Evolutionary conservation across 2,113 vertebrate genomes (phyloP).

Genomic region (Cynopterus brachyotis): DNA sequence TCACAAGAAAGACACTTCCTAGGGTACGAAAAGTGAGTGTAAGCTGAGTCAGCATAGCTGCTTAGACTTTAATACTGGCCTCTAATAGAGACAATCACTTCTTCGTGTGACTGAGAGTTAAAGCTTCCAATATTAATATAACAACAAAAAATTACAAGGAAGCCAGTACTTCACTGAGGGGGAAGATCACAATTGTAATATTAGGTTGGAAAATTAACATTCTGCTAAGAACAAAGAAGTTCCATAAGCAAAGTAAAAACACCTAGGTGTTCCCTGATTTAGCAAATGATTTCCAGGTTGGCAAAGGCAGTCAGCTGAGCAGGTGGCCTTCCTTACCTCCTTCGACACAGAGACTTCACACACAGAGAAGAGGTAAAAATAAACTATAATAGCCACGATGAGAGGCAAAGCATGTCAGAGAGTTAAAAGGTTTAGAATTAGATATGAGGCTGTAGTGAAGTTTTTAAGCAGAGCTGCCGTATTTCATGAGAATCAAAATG

Average conservation of each 20-base stretch:
- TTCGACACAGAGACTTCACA: neutral
- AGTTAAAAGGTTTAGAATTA: neutral
- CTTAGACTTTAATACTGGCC: neutral
- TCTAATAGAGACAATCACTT: neutral
- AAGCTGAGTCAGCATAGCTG: neutral
- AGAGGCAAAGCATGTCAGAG: neutral
- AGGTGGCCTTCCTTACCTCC: neutral
- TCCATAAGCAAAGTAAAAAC: neutral
- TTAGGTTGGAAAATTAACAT: neutral
- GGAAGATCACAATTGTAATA: neutral
- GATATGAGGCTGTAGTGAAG: neutral
- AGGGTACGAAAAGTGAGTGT: fast-evolving
- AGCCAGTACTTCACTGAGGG: fast-evolving
- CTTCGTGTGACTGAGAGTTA: neutral
- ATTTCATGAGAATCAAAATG: neutral
- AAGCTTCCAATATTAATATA: neutral
- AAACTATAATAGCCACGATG: neutral
- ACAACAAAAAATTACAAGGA: neutral
- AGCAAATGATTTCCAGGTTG: neutral
- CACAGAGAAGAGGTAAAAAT: neutral
- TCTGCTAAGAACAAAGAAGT: neutral
- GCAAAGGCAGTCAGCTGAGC: neutral
- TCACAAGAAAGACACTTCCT: neutral
- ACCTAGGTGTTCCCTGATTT: neutral
- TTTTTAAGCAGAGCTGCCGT: neutral